These are phyloP conservation scores for Muschampia plurimacula DNA, from an alignment of 2,888 invertebrate genomes.

Conservation along the genomic window DNA sequence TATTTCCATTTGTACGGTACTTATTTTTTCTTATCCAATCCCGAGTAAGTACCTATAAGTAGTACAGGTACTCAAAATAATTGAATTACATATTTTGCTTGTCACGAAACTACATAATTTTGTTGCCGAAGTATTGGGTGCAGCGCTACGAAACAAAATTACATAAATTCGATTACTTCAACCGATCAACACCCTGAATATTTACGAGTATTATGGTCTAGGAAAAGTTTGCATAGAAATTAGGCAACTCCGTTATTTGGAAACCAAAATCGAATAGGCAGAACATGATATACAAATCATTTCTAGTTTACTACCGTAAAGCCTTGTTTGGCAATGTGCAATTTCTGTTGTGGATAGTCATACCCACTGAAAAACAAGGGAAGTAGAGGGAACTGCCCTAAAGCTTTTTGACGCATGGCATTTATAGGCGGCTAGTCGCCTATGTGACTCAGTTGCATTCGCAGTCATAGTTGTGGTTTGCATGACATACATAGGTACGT, in stretches of 20 bases:
- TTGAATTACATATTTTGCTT: conserved; percentile 2
- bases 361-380: too few species aligned
- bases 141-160: conserved; percentile 31
- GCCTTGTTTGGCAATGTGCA: not conserved
- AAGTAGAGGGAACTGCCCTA: too few species aligned
- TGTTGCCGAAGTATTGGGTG: conserved; percentile 8
- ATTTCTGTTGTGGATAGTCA: conserved; percentile 3
- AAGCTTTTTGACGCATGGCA: too few species aligned
- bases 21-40: not conserved
- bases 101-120: conserved; percentile 23
- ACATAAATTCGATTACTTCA: conserved; percentile 30
- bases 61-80: not conserved
- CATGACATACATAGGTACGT: too few species aligned
- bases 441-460: too few species aligned
- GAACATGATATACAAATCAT: conserved; percentile 35
- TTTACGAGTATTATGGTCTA: conserved; percentile 20
- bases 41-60: not conserved
- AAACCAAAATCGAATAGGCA: conserved; percentile 34
- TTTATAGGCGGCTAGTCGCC: too few species aligned
- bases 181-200: conserved; percentile 23
- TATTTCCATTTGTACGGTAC: not conserved
- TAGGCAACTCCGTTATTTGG: conserved; percentile 22
- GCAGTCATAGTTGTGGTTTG: too few species aligned
- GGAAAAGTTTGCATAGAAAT: conserved; percentile 36
- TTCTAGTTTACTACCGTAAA: conserved; percentile 20